These are phyloP conservation scores for Melikaiella ostensackeni DNA, from an alignment of 2,888 invertebrate genomes.

Conservation along the genomic window DNA sequence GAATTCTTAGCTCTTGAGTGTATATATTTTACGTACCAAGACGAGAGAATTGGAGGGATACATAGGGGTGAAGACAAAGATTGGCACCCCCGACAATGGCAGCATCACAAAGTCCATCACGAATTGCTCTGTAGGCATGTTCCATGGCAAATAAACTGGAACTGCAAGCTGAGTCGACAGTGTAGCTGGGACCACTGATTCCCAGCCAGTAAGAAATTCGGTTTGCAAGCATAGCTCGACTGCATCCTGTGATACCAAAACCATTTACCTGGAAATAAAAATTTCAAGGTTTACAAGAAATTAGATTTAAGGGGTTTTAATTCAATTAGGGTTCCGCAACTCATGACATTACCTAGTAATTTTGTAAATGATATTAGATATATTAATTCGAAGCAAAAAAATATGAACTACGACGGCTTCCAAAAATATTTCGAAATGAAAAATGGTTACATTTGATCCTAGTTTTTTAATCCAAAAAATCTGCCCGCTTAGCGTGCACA, in stretches of 20 bases:
- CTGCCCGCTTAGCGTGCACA: too few relatives aligned
- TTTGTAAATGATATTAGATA: too few relatives aligned
- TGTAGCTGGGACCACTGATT: constrained; percentile 91
- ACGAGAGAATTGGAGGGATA: constrained; percentile 89
- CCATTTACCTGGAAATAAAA: constrained; percentile 76
- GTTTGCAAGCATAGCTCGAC: constrained; percentile 94
- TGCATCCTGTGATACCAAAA: constrained; percentile 86
- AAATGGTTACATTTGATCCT: too few relatives aligned
- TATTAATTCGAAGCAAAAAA: too few relatives aligned
- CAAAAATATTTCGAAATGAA: too few relatives aligned
- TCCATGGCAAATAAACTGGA: constrained; percentile 93
- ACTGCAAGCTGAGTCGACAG: constrained; percentile 95
- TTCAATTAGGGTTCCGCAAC: too few relatives aligned
- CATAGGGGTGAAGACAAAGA: constrained; percentile 90
- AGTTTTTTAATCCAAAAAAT: too few relatives aligned
- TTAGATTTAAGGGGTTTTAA: too few relatives aligned
- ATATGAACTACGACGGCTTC: too few relatives aligned
- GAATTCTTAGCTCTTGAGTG: too few relatives aligned
- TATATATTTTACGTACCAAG: constrained; percentile 65
- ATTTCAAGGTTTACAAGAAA: too few relatives aligned
- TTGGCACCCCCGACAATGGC: constrained; percentile 94
- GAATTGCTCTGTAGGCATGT: constrained; percentile 86
- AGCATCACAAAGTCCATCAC: constrained; percentile 89
- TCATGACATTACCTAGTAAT: too few relatives aligned
- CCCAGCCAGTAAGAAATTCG: constrained; percentile 92